A percentile compares a stretch with the other conserved stretches of the same genome.
Conservation (phyloP, 2,888 invertebrate genomes). For the Pegoplata infirma region DNA sequence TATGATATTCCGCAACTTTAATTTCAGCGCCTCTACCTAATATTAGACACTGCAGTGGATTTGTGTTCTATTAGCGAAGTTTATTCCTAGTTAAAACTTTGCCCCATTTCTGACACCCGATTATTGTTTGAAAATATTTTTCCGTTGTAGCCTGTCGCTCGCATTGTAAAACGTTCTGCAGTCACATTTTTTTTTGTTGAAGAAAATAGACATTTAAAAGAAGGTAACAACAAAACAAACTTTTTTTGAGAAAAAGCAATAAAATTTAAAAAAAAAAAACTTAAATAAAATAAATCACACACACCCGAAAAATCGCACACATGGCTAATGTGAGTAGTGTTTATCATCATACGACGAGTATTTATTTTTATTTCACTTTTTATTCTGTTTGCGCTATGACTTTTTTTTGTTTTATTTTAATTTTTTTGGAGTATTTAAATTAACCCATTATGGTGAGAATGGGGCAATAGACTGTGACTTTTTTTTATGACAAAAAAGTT, state of each 20-base stretch:
- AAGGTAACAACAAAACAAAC: neutral
- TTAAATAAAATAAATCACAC: constrained; percentile 27
- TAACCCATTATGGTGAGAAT: constrained; percentile 1
- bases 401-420: constrained; percentile 9
- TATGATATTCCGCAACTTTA: too few species aligned
- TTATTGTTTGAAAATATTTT: too few species aligned
- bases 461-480: too few species aligned
- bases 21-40: too few species aligned
- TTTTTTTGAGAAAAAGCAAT: neutral
- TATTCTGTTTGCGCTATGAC: constrained; percentile 7
- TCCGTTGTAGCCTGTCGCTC: too few species aligned
- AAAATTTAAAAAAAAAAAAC: neutral
- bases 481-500: too few species aligned
- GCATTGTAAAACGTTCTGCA: too few species aligned
- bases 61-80: too few species aligned
- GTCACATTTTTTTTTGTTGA: too few species aligned
- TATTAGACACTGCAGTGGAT: too few species aligned
- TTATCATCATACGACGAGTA: constrained; percentile 9
- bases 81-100: too few species aligned
- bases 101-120: too few species aligned
- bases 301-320: constrained; percentile 24
- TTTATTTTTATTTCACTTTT: constrained; percentile 35
- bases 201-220: neutral
- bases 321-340: neutral
- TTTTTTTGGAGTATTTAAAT: neutral